Base-by-base conservation (phyloP, 1,140 invertebrate genomes). In the Platorchestia sp. region DNA sequence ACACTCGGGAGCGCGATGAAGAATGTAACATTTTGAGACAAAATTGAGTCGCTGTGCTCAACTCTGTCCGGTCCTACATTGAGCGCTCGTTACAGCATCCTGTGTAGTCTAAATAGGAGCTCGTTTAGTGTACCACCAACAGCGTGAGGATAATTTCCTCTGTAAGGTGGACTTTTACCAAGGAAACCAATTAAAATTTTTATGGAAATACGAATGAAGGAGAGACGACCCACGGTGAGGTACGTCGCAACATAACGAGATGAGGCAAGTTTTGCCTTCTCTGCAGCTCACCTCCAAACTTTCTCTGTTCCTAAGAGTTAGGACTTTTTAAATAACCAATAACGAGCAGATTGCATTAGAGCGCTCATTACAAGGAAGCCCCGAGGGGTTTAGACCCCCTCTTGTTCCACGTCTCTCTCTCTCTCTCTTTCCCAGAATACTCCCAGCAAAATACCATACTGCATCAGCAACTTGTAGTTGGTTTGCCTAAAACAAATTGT, bases 191-290 rank as follows among this genome's bases (percentile, higher is more conserved):
- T 75, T 75, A 22, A 75, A 10, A 22, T 75, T 75, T 75, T 75
- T 75, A 36, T 27, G 59, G 27, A 75, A 51, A 75, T 36, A 36
- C 14, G 59, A 75, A 75, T 75, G 59, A 27, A 75, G 59, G 59
- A 75, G 27, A 41, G n/a, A 42, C n/a, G 87, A 89, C 87, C 87
- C 41, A 89, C 36, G 42, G 87, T 41, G 36, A 44, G 43, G 41
- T 14, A 89, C 27, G 87, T 5, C 41, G 91, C 91, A 14, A 40
- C 45, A 44, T 93, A 93, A 93, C 45, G 91, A 93, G 91, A 93
- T 45, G 91, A 93, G 91, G 91, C 43, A 45, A 93, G 91, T 93
- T 93, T 93, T 93, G 91, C 91, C 91, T 89, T 89, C 87, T 42
- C 36, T 89, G 91, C 91, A 47, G 91, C 40, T 89, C 91, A 40